Conservation (phyloP, 2,113 vertebrate genomes). For the Solea solea region DNA sequence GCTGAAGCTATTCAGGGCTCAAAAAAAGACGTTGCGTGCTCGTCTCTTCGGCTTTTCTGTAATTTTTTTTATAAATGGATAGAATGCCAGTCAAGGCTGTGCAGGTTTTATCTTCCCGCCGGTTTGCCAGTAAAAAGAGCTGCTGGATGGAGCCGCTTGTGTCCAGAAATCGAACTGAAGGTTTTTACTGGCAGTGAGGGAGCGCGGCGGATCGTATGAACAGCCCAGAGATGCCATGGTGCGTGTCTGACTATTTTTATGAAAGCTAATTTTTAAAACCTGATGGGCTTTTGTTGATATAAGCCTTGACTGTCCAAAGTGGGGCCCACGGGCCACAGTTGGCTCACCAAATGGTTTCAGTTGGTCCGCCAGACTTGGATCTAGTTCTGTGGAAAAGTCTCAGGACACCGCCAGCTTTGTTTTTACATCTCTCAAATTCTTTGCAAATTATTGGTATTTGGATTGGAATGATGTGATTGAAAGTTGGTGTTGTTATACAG, state of each 20-base stretch:
- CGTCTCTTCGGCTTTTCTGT: constrained; percentile 25
- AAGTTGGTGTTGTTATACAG: too few relatives aligned
- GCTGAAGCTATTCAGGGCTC: constrained; percentile 39
- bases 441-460: too few relatives aligned
- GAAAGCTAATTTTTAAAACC: constrained; percentile 43
- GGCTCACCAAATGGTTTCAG: too few relatives aligned
- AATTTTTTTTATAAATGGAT: constrained; percentile 47
- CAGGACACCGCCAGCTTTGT: too few relatives aligned
- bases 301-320: too few relatives aligned
- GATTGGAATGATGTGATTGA: too few relatives aligned
- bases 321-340: too few relatives aligned
- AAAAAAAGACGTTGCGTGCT: constrained; percentile 28
- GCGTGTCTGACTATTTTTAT: constrained; percentile 43
- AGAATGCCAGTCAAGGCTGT: constrained; percentile 32
- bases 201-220: constrained; percentile 49
- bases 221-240: constrained; percentile 39
- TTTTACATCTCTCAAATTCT: too few relatives aligned
- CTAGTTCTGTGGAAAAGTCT: too few relatives aligned
- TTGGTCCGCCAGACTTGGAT: too few relatives aligned
- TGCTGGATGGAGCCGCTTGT: constrained; percentile 40
- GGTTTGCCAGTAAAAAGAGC: constrained; percentile 60
- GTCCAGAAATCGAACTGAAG: constrained; percentile 57
- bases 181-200: constrained; percentile 67
- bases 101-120: constrained; percentile 58
- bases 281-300: constrained; percentile 47